Evolutionary conservation across 1,140 invertebrate species (phyloP).

Genomic region (Diabrotica undecimpunctata): DNA sequence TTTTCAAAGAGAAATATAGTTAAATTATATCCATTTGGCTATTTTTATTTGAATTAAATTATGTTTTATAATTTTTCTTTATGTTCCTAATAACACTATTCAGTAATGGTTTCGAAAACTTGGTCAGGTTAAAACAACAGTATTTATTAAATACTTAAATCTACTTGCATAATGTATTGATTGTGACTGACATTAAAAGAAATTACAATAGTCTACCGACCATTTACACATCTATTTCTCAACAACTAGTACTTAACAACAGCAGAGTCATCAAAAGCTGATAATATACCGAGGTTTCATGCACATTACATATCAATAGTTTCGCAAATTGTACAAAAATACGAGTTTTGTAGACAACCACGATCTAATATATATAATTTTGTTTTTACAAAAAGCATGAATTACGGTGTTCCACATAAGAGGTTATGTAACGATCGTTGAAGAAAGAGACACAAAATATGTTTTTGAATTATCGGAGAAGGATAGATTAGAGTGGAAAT

Average conservation of each 20-base stretch:
- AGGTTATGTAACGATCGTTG: slow-evolving; percentile 8
- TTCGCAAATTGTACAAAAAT: slow-evolving; percentile 16
- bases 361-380: slow-evolving; percentile 14
- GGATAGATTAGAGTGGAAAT: background rate
- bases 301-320: slow-evolving; percentile 12
- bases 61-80: too few relatives aligned
- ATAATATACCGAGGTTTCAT: slow-evolving; percentile 8
- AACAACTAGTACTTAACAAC: slow-evolving; percentile 3
- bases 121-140: too few relatives aligned
- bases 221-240: background rate
- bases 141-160: too few relatives aligned
- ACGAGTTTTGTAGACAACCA: background rate
- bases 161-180: background rate
- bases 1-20: too few relatives aligned
- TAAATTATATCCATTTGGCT: too few relatives aligned
- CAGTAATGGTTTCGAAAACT: too few relatives aligned
- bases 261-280: slow-evolving; percentile 5
- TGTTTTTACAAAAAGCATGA: slow-evolving; percentile 11
- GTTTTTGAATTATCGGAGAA: background rate
- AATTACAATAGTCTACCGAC: background rate
- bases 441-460: background rate
- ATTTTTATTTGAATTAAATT: too few relatives aligned
- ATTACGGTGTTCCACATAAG: slow-evolving; percentile 18
- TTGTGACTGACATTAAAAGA: background rate
- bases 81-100: too few relatives aligned